Evolutionary conservation across 2,113 vertebrate species (phyloP).

Genomic region (Pterophyllum scalare): DNA sequence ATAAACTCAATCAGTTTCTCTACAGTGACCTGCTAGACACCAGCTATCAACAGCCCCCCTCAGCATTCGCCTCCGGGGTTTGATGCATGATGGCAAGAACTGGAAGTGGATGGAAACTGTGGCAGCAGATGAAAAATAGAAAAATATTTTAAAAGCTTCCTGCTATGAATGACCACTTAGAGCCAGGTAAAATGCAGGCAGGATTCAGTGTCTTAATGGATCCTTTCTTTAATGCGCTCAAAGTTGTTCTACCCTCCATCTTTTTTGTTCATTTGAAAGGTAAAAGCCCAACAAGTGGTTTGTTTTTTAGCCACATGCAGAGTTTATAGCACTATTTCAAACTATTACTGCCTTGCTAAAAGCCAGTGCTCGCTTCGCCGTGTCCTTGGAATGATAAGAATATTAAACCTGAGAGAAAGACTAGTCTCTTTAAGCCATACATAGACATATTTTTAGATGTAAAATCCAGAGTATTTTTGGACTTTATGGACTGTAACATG

Average conservation of each 20-base stretch:
- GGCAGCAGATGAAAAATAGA: background rate
- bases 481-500: constrained; percentile 3
- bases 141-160: constrained; percentile 14
- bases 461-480: background rate
- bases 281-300: constrained; percentile 5
- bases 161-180: constrained; percentile 13
- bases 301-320: constrained; percentile 1
- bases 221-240: background rate
- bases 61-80: background rate
- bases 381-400: background rate
- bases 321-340: constrained; percentile 2
- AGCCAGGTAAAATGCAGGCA: background rate
- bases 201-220: background rate
- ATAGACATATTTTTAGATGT: background rate
- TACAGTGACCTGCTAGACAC: constrained; percentile 1
- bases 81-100: background rate
- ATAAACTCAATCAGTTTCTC: constrained; percentile 17
- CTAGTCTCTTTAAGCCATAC: background rate
- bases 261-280: constrained; percentile 8
- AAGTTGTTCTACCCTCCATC: background rate
- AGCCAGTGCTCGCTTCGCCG: background rate
- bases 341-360: background rate
- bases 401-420: background rate
- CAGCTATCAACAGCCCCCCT: constrained; percentile 1
- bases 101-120: background rate